Base-by-base conservation (phyloP, 2,113 vertebrate genomes). In the Australoheros scitulus region DNA sequence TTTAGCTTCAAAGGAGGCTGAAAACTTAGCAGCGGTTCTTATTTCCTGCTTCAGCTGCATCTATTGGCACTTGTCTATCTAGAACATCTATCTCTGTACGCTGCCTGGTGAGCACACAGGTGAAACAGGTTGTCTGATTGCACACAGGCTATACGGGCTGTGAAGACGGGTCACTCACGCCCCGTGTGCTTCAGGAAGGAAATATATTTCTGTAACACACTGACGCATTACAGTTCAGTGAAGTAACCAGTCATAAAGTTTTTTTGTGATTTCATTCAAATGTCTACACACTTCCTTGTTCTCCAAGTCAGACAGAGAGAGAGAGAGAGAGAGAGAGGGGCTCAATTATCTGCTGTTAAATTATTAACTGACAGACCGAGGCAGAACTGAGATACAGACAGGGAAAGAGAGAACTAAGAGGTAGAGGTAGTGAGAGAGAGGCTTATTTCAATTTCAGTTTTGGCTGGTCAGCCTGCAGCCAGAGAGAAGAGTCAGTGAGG, bases 71-170 rank as follows among this genome's bases (percentile, higher is more conserved):
- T 32, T 32, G 43, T 50, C 43, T 13, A 8, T 72, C 65, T 32
- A 20, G 0, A 29, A 8, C 0, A 14, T 72, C 3, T 13, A 0
- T 32, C 64, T 68, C 43, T 52, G 22, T 10, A 0, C 0, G 0
- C 43, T 52, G 65, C 50, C 43, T 1, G 17, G 5, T 18, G 64
- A 32, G 14, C 41, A 14, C 68, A 55, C 68, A 55, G 47, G 68
- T 72, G 68, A 55, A 55, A 32, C 68, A 72, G 68, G 26, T 72
- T 55, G 47, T 11, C 47, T 3, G 26, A 34, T 32, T 32, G 47
- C 47, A 72, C 18, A 52, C 17, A 1, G 20, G 15, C 41, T 50
- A 47, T 20, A 26, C 65, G 29, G 43, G 43, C 43, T 32, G 43
- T 52, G 2, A 56, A 10, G 20, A 17, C 2, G 29, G 24, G 20